Base-by-base conservation (phyloP, 2,797 vertebrate species). In the Pipistrellus nathusii region DNA sequence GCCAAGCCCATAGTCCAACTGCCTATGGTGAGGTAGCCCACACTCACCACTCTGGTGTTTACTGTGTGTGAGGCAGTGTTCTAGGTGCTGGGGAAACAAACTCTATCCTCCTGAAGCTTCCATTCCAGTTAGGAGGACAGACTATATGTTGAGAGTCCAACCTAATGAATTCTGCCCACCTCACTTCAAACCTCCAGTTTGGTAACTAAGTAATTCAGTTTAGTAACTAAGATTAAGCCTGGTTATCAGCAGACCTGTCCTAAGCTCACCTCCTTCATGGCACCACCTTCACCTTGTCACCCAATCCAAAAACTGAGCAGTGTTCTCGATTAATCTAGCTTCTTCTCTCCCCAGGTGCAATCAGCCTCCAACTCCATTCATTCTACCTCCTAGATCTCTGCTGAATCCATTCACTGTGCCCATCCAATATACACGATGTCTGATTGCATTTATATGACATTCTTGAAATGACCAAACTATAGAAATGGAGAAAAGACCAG, bases 141-240 rank as follows among this genome's bases (percentile, higher is more conserved):
- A 55, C 15, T 4, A 12, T 17, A 53, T 0, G 2, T 6, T 27
- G 1, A 5, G 0, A 57, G 41, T 2, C 15, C 3, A 25, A 48
- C 7, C 3, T 5, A 32, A 75, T 1, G 4, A 64, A 11, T 46
- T 23, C n/a, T 38, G n/a, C 25, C 48, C 21, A 30, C 15, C 76
- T 27, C 8, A 8, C 15, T 25, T 7, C 38, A 17, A 76, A 44
- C 32, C 30, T n/a, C 23, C 57, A 27, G 57, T 59, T 59, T 27
- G 25, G 57, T 59, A 59, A 59, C 57, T 27, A 59, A 59, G 23
- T 59, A 59, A 27, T 12, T 59, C 25, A 59, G 57, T 27, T 59
- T 59, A 62, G 27, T 62, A 62, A 62, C 27, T 62, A 62, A 62
- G 59, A 30, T 30, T 62, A 62, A 62, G 59, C 59, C 59, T 62